Evolutionary conservation across 2,888 invertebrate genomes (phyloP).

Genomic region (Poecilus cupreus): DNA sequence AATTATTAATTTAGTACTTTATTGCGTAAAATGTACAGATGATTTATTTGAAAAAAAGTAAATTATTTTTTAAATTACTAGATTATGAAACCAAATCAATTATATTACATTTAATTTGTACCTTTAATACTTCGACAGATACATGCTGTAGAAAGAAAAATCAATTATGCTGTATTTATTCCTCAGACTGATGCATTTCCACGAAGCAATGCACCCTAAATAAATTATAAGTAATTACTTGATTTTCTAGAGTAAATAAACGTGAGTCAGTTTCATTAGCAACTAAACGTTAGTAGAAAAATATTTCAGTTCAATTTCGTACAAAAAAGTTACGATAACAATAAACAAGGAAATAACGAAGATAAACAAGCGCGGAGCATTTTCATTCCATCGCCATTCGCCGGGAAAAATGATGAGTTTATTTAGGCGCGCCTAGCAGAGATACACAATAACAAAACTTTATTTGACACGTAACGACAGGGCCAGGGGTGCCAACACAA

Average conservation of each 20-base stretch:
- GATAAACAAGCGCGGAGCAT: constrained; percentile 38
- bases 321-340: constrained; percentile 40
- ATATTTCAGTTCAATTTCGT: constrained; percentile 25
- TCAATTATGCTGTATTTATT: too few species aligned
- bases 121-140: too few species aligned
- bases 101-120: too few species aligned
- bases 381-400: constrained; percentile 24
- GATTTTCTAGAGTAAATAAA: background rate
- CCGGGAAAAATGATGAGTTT: constrained; percentile 52
- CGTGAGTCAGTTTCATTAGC: background rate
- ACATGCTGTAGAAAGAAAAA: too few species aligned
- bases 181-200: too few species aligned
- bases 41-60: too few species aligned
- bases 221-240: too few species aligned
- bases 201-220: too few species aligned
- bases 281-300: background rate
- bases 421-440: constrained; percentile 56
- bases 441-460: constrained; percentile 64
- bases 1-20: too few species aligned
- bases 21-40: too few species aligned
- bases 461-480: constrained; percentile 63
- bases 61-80: too few species aligned
- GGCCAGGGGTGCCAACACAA: constrained; percentile 53
- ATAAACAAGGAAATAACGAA: constrained; percentile 50
- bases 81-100: too few species aligned